Conservation (phyloP, 2,888 invertebrate genomes). For the Neoascia interrupta region DNA sequence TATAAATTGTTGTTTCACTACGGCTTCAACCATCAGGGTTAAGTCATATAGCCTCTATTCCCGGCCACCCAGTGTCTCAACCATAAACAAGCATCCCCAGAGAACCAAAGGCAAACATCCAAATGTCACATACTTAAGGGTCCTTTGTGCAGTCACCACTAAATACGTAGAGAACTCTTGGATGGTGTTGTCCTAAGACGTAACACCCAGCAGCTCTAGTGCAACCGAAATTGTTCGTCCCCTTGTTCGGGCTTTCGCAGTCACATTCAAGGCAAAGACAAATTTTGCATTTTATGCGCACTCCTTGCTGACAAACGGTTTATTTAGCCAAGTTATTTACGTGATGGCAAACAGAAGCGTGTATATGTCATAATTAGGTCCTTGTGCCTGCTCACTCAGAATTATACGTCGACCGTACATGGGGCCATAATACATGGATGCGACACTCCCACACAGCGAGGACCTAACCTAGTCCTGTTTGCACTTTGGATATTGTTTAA, state of each 20-base stretch:
- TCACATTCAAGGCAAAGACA: conserved; percentile 35
- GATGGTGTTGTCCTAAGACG: conserved; percentile 43
- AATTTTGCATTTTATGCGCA: conserved; percentile 41
- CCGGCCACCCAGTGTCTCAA: not conserved
- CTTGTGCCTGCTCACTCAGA: conserved; percentile 7
- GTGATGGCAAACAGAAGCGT: conserved; percentile 64
- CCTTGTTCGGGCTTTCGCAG: conserved; percentile 9
- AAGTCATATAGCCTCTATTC: conserved; percentile 28
- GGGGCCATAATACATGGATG: not conserved
- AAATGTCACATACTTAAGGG: conserved; percentile 57
- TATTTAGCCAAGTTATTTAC: conserved; percentile 65
- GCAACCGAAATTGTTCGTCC: conserved; percentile 18
- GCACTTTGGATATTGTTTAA: conserved; percentile 55
- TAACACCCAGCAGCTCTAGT: conserved; percentile 22
- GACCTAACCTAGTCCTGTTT: conserved; percentile 34
- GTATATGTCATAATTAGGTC: conserved; percentile 64
- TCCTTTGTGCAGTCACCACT: conserved; percentile 60
- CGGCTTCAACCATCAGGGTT: conserved; percentile 36
- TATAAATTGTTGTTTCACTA: conserved; percentile 62
- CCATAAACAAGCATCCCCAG: conserved; percentile 25
- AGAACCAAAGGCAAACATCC: conserved; percentile 56
- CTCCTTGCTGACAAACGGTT: conserved; percentile 57
- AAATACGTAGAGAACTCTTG: conserved; percentile 51
- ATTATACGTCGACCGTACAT: not conserved
- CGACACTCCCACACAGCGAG: not conserved